These are phyloP conservation scores for Nannoperca australis DNA, from an alignment of 2,797 vertebrate genomes.

Conservation along the genomic window DNA sequence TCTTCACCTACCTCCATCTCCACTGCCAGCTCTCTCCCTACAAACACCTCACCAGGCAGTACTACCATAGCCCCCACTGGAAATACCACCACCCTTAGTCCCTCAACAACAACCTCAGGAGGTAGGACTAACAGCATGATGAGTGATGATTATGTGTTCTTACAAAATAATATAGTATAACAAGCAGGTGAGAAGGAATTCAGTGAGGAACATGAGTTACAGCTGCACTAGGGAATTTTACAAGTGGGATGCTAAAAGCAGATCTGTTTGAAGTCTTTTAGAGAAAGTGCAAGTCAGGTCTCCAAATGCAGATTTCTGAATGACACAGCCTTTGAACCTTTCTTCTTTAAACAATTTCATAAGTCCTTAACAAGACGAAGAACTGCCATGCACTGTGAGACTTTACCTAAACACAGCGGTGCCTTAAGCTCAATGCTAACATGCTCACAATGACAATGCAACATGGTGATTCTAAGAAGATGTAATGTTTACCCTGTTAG, in stretches of 20 bases:
- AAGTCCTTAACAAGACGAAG: background rate
- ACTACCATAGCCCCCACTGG: conserved; percentile 52
- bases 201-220: background rate
- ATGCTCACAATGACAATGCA: no score
- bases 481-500: no score
- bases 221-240: background rate
- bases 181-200: conserved; percentile 24
- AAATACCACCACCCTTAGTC: conserved; percentile 54
- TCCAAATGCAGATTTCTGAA: background rate
- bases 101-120: conserved; percentile 67
- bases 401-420: background rate
- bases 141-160: conserved; percentile 41
- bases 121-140: conserved; percentile 62
- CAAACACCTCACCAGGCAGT: conserved; percentile 60
- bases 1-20: conserved; percentile 54
- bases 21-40: conserved; percentile 51
- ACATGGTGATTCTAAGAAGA: no score
- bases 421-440: no score
- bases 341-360: background rate
- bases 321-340: background rate
- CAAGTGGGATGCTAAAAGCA: background rate
- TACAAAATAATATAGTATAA: background rate
- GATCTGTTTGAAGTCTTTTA: background rate
- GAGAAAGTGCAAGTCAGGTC: background rate
- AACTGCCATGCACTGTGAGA: background rate